A percentile compares a stretch with the other conserved stretches of the same genome.
Evolutionary conservation across 2,888 invertebrate genomes (phyloP).

Genomic region (Synanthedon tipuliformis): DNA sequence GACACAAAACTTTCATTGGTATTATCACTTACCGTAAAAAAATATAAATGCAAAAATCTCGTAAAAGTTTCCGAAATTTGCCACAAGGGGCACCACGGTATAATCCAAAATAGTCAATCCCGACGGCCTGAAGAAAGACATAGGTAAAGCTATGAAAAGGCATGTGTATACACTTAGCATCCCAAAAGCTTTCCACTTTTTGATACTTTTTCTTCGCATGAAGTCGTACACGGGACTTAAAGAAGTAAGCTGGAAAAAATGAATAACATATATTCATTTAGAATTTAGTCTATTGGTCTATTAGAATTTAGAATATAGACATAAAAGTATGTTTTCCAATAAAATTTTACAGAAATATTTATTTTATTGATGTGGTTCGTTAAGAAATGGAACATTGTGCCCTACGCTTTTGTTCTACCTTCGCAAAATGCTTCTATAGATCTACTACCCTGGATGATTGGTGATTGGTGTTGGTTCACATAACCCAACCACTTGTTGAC

Average conservation of each 20-base stretch:
- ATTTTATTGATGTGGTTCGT: no score
- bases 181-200: conserved; percentile 35
- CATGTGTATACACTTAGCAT: conserved; percentile 25
- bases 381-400: no score
- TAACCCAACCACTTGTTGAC: no score
- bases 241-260: conserved; percentile 27
- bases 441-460: no score
- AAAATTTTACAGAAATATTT: no score
- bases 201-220: conserved; percentile 31
- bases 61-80: conserved; percentile 26
- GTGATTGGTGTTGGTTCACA: no score
- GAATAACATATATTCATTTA: background rate
- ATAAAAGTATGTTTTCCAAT: background rate
- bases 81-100: conserved; percentile 31
- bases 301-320: background rate
- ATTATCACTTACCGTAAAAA: conserved; percentile 36
- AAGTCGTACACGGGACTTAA: conserved; percentile 44
- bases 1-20: background rate
- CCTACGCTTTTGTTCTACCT: no score
- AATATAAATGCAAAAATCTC: conserved; percentile 43
- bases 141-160: conserved; percentile 21
- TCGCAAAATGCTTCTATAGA: no score
- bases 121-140: conserved; percentile 22
- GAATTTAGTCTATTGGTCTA: no score
- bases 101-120: conserved; percentile 32